Evolutionary conservation across 2,888 invertebrate genomes (phyloP), one percentile per base, ranked within the genome.

Genomic region (Trichopoda pennipes): DNA sequence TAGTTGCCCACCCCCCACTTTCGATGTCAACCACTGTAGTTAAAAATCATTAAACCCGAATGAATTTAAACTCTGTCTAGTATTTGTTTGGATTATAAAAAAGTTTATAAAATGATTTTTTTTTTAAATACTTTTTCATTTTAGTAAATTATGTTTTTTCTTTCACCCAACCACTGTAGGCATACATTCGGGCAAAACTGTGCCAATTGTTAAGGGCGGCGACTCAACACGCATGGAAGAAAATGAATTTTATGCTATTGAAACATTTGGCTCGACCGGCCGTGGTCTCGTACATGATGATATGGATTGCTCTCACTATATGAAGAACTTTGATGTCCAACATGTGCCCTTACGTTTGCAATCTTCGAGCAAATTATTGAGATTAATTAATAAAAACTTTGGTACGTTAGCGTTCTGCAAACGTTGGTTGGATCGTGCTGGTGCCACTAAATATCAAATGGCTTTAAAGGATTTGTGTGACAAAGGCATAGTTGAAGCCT

Each of bases 221-320:
- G 99, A 99, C 90, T 96, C 97, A 0, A 98, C 97, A 0, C 95
- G 96, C 81, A 99, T 99, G 99, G 99, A 99, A 92, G 99, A 99
- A 91, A 97, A 98, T 89, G 99, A 99, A 92, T 98, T 99, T 91
- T 99, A 99, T 92, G 99, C 99, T 0, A 99, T 99, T 86, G 99
- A 99, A 92, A 99, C 99, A 0, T 99, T 99, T 90, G 99, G 99
- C 53, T 99, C 99, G 9, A 99, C 99, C 1, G 99, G 99, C 2
- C 94, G 95, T 69, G 97, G 97, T 0, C 92, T 95, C 80, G 99
- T 99, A 2, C 99, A 99, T 89, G 99, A 99, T 90, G 99, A 99
- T 89, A 98, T 99, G 96, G 99, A 99, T 89, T 97, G 97, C 87
- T 99, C 99, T 17, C 99, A 99, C 92, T 99, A 99, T 91, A 99